These are phyloP conservation scores for Urocolius indicus DNA, from an alignment of 2,113 vertebrate species.

Conservation along the genomic window DNA sequence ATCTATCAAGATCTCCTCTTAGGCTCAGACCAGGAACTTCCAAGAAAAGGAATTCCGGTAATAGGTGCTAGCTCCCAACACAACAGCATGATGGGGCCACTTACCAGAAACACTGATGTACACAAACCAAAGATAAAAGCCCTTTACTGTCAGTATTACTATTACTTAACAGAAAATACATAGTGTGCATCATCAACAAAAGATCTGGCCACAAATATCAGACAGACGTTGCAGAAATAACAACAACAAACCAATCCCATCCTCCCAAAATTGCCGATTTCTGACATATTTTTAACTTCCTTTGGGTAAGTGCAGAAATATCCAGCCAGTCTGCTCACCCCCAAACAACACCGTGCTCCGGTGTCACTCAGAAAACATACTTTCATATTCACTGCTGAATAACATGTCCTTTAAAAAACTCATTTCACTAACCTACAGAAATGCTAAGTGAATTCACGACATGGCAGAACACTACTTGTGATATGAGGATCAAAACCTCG, in stretches of 20 bases:
- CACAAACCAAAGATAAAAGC: not conserved
- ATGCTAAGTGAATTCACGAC: not conserved
- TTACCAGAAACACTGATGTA: not conserved
- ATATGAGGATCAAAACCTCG: accelerated
- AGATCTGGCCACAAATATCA: not conserved
- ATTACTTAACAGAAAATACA: not conserved
- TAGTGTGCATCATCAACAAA: not conserved
- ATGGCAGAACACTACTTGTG: accelerated
- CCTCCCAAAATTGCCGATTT: not conserved
- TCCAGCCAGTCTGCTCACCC: not conserved
- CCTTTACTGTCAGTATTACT: not conserved
- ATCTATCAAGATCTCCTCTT: not conserved
- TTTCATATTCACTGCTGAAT: not conserved
- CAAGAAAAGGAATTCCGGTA: not conserved
- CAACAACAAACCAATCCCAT: not conserved
- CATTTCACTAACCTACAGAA: not conserved
- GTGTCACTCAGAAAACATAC: not conserved
- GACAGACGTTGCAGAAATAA: not conserved
- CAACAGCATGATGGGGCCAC: not conserved
- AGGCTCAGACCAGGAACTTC: not conserved
- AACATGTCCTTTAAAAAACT: not conserved
- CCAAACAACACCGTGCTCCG: not conserved
- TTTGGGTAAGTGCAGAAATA: not conserved
- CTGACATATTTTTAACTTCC: not conserved
- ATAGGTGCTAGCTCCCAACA: not conserved